A percentile compares a stretch with the other conserved stretches of the same genome.
These are phyloP conservation scores for Chamaetylas fuelleborni DNA, from an alignment of 2,113 vertebrate genomes.

Conservation along the genomic window DNA sequence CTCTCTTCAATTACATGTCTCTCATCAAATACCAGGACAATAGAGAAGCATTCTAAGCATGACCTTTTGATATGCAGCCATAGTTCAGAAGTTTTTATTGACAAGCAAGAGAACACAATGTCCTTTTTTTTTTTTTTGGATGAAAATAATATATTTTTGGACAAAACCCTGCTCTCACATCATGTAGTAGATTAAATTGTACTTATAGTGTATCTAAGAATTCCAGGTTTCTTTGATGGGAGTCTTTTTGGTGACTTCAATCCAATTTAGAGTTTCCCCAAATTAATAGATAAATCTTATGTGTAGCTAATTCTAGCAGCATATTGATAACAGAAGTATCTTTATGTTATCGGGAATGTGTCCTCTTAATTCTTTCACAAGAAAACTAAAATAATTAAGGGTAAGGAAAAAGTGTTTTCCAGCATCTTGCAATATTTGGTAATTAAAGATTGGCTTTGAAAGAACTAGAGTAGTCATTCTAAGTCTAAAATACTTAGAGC, in stretches of 20 bases:
- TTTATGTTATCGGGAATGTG: background rate
- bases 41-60: background rate
- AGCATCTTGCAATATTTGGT: background rate
- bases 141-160: background rate
- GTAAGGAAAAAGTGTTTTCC: background rate
- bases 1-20: background rate
- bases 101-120: background rate
- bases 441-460: background rate
- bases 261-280: background rate
- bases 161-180: background rate
- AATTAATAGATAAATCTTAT: background rate
- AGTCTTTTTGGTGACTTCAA: background rate
- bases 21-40: background rate
- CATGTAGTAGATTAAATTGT: background rate
- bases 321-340: background rate
- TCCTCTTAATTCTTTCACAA: background rate
- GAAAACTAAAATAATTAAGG: background rate
- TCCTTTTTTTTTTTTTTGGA: background rate
- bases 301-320: background rate
- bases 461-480: background rate
- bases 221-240: background rate
- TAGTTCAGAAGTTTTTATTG: background rate
- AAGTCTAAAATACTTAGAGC: background rate
- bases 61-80: background rate
- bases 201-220: background rate